Base-by-base conservation (phyloP, 2,113 vertebrate species). In the Lethenteron reissneri region DNA sequence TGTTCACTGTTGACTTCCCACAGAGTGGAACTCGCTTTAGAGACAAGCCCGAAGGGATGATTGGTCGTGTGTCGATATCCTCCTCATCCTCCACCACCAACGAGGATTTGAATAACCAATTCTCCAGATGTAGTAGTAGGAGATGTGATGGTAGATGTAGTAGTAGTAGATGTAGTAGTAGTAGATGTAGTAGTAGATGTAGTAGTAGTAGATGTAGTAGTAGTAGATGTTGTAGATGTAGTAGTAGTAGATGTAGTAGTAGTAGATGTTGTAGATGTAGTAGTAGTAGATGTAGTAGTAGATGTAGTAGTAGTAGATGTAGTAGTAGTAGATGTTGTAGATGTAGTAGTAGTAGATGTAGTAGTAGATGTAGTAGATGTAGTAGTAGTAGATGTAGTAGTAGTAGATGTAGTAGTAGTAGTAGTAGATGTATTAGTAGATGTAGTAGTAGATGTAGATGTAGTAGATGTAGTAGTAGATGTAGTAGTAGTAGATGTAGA, bases 401-500 rank as follows among this genome's bases (percentile, higher is more conserved):
- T 64, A 64, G 60, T 64, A 64, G 4, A 64, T 64, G 60, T 64
- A 64, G 60, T 64, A 64, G 60, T 64, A 64, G 60, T 64, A 64
- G 60, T 62, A 62, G 60, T 62, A 14, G 60, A 15, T 15, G 60
- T 15, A 15, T 3, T 64, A 64, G 60, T 15, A 15, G 60, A 15
- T 15, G 60, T 64, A 64, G 60, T 64, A 3, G 60, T 14, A 14
- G 60, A 14, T 14, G 60, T 62, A 14, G 60, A 14, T 14, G 60
- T 62, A 62, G 60, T 62, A 14, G 60, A 14, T 14, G 60, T 64
- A 64, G 17, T 15, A 15, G 5, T 64, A 64, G 60, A 64, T 64
- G 60, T 64, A 64, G 60, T 64, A 64, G 60, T 64, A 64, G 60
- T 17, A 15, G 60, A 14, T 15, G 60, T 64, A 64, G 60, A 7